These are phyloP conservation scores for Triplophysa tibetana DNA, from an alignment of 2,113 vertebrate species.

Conservation along the genomic window DNA sequence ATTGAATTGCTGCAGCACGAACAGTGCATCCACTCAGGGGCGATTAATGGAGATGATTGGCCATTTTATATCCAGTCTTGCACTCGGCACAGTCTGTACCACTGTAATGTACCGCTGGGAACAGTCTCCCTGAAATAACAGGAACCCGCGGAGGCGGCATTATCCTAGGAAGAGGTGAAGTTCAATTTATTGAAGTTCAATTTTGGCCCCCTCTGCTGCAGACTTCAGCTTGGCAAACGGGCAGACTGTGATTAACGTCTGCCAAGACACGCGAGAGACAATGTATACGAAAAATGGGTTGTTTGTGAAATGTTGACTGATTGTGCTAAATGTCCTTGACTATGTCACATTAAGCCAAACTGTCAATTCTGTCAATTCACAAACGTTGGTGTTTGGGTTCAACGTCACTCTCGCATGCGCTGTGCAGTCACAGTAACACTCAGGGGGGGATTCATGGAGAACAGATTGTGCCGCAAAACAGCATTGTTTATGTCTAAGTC, in stretches of 20 bases:
- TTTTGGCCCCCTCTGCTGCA: background rate
- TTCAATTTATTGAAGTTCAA: conserved; percentile 10
- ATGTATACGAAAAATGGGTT: background rate
- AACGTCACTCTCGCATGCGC: background rate
- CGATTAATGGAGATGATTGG: conserved; percentile 41
- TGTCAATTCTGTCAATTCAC: background rate
- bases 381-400: background rate
- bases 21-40: conserved; percentile 24
- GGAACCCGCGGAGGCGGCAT: background rate
- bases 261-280: background rate
- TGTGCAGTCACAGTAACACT: background rate
- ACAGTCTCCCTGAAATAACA: conserved; percentile 3
- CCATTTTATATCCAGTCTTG: conserved; percentile 35
- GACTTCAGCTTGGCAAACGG: background rate
- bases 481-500: background rate
- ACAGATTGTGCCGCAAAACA: background rate
- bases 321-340: background rate
- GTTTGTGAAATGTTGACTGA: conserved; percentile 3
- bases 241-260: background rate
- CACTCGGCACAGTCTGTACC: conserved; percentile 8
- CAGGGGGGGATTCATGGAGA: background rate
- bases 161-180: conserved; percentile 31
- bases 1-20: conserved; percentile 35
- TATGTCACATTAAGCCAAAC: background rate
- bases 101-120: conserved; percentile 23